A percentile compares a stretch with the other conserved stretches of the same genome.
phyloP scores from a whole-genome alignment of 2,113 vertebrate species.

The Anhinga rufa region DNA sequence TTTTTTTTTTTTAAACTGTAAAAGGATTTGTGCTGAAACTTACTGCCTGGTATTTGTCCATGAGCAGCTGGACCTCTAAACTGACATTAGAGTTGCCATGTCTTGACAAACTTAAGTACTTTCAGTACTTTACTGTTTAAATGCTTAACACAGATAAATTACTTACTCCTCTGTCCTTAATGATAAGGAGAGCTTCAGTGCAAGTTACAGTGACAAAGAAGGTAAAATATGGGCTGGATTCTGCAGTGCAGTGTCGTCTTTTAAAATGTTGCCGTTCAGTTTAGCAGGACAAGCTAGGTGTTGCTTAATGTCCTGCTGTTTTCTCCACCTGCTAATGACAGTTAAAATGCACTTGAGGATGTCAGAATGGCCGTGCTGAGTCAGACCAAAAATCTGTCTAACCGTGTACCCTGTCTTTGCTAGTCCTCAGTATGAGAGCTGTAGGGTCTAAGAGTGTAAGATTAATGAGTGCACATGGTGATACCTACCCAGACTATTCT shows the following conservation, averaged over 20 bases:
- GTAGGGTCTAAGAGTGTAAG: background rate
- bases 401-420: background rate
- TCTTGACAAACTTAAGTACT: background rate
- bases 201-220: background rate
- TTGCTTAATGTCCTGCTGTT: background rate
- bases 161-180: background rate
- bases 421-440: background rate
- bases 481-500: background rate
- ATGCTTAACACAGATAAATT: background rate
- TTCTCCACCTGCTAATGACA: background rate
- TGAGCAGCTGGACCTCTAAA: background rate
- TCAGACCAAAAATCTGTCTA: background rate
- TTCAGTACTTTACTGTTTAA: background rate
- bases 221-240: background rate
- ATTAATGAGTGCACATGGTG: fast-evolving
- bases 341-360: background rate
- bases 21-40: no score
- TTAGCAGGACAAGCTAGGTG: background rate
- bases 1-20: no score
- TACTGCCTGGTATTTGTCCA: background rate
- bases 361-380: background rate
- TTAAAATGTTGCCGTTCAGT: background rate
- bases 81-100: background rate
- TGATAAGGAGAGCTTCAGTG: background rate
- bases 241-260: background rate